phyloP scores from a whole-genome alignment of 2,797 vertebrate species.

The Cichlasoma orientale region DNA sequence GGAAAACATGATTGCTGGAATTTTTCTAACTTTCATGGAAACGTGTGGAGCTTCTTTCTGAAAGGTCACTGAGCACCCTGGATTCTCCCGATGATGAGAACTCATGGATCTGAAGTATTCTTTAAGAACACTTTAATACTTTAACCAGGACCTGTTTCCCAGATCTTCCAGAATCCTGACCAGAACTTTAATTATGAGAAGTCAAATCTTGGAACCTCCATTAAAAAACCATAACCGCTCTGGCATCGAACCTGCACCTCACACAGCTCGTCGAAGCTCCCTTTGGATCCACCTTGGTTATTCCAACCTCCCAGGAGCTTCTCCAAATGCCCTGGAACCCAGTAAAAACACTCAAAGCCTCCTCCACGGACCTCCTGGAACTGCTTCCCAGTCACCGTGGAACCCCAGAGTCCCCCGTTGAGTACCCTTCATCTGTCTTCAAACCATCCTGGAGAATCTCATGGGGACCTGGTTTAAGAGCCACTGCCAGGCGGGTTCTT shows the following conservation, averaged over 20 bases:
- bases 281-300: neutral
- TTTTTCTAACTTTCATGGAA: neutral
- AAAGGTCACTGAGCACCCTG: no score
- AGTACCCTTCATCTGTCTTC: neutral
- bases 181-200: neutral
- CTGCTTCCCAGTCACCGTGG: neutral
- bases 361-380: neutral
- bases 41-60: no score
- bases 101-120: no score
- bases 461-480: neutral
- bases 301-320: neutral
- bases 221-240: neutral
- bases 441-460: neutral
- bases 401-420: neutral
- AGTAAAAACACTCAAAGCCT: neutral
- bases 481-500: neutral
- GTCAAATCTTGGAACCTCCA: neutral
- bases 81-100: no score
- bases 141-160: neutral
- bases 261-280: neutral
- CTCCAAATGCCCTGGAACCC: neutral
- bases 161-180: neutral
- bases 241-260: neutral
- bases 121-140: no score
- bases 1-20: neutral